Conservation (phyloP, 2,888 invertebrate species). For the Polymixis lichenea region DNA sequence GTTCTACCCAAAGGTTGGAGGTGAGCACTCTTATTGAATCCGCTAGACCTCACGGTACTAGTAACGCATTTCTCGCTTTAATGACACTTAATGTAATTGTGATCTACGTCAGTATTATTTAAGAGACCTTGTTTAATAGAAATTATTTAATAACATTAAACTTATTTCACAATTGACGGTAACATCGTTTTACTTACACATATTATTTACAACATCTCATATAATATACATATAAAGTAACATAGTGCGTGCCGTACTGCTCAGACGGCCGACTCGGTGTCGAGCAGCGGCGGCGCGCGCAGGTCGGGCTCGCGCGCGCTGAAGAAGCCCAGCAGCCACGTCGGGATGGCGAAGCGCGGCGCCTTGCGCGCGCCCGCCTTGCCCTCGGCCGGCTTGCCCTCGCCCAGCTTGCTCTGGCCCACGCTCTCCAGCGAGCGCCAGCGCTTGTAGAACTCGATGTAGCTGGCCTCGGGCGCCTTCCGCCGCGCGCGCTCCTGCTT, state of each 20-base stretch:
- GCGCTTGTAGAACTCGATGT: constrained; percentile 91
- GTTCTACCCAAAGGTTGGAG: constrained; percentile 48
- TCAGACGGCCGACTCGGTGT: constrained; percentile 88
- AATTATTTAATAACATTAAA: constrained; percentile 91
- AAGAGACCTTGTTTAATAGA: constrained; percentile 87
- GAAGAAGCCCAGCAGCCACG: constrained; percentile 94
- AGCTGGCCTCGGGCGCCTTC: constrained; percentile 84
- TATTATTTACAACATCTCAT: constrained; percentile 89
- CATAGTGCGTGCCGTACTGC: constrained; percentile 49
- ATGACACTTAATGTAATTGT: constrained; percentile 74
- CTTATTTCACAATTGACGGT: constrained; percentile 91
- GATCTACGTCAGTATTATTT: constrained; percentile 90
- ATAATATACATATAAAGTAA: constrained; percentile 77
- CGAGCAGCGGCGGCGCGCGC: constrained; percentile 86
- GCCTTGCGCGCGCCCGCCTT: constrained; percentile 88
- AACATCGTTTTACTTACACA: constrained; percentile 90
- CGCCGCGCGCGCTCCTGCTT: constrained; percentile 82
- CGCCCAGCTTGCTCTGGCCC: constrained; percentile 77
- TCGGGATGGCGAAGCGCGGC: constrained; percentile 92
- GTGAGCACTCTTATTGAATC: background rate
- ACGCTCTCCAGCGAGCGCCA: constrained; percentile 95
- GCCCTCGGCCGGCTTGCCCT: constrained; percentile 71
- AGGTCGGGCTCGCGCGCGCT: constrained; percentile 89
- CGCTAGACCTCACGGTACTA: constrained; percentile 15
- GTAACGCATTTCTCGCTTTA: constrained; percentile 48